Conservation (phyloP, 2,888 invertebrate genomes). For the Himalopsyche kuldschensis region DNA sequence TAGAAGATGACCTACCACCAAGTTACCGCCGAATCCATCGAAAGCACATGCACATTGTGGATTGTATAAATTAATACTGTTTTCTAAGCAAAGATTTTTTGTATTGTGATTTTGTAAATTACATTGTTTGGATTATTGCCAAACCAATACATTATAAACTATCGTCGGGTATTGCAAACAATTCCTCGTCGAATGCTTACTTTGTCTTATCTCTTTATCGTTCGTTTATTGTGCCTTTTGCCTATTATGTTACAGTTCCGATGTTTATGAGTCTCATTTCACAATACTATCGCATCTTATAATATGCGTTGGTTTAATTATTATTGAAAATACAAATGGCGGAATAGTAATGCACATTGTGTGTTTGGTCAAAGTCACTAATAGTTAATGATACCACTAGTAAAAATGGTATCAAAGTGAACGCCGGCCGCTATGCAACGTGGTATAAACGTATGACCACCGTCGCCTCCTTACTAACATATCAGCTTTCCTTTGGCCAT, state of each 20-base stretch:
- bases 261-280: neutral
- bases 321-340: neutral
- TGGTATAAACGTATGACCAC: neutral
- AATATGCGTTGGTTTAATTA: constrained; percentile 15
- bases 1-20: no score
- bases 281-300: constrained; percentile 11
- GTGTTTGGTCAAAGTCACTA: neutral
- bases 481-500: neutral
- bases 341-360: neutral
- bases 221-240: neutral
- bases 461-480: neutral
- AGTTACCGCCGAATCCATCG: no score
- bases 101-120: no score
- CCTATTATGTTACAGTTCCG: neutral
- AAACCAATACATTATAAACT: no score
- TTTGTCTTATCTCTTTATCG: neutral
- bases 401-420: neutral
- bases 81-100: no score
- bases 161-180: no score
- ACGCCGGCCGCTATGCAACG: neutral
- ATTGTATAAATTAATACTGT: no score
- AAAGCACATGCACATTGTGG: no score
- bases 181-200: no score
- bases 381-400: neutral
- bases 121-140: no score